phyloP scores from a whole-genome alignment of 2,797 vertebrate species.

The Merluccius polli region DNA sequence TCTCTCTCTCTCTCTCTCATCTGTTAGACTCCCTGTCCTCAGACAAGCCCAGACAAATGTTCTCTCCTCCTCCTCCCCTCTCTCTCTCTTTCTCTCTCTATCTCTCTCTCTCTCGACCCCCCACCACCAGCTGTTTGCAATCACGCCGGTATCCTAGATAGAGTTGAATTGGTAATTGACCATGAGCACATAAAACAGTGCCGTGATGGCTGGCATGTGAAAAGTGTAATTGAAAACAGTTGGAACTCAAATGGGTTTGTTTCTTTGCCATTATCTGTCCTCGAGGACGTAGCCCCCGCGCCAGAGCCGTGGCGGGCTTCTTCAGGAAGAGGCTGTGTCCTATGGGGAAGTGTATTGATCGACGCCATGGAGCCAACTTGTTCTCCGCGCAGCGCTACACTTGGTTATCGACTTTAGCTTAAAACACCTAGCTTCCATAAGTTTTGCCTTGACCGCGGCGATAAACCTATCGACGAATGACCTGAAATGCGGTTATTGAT shows the following conservation, averaged over 20 bases:
- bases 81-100: slow-evolving; percentile 5
- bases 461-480: neutral
- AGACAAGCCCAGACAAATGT: slow-evolving; percentile 13
- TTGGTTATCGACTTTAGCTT: neutral
- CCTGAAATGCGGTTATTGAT: neutral
- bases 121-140: slow-evolving; percentile 53
- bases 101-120: slow-evolving; percentile 11
- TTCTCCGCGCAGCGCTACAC: neutral
- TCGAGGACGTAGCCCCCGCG: slow-evolving; percentile 30
- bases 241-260: slow-evolving; percentile 52
- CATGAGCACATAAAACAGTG: slow-evolving; percentile 47
- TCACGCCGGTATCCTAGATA: slow-evolving; percentile 45
- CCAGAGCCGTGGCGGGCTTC: neutral
- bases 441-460: neutral
- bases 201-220: slow-evolving; percentile 31
- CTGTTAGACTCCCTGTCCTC: slow-evolving; percentile 9
- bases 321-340: neutral
- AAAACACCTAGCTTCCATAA: neutral
- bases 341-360: neutral
- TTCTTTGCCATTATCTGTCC: slow-evolving; percentile 49
- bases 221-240: slow-evolving; percentile 58
- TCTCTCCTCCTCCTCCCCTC: neutral
- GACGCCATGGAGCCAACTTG: neutral
- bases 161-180: slow-evolving; percentile 42
- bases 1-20: slow-evolving; percentile 11